phyloP scores from a whole-genome alignment of 2,797 vertebrate genomes.

The Amniataba percoides region DNA sequence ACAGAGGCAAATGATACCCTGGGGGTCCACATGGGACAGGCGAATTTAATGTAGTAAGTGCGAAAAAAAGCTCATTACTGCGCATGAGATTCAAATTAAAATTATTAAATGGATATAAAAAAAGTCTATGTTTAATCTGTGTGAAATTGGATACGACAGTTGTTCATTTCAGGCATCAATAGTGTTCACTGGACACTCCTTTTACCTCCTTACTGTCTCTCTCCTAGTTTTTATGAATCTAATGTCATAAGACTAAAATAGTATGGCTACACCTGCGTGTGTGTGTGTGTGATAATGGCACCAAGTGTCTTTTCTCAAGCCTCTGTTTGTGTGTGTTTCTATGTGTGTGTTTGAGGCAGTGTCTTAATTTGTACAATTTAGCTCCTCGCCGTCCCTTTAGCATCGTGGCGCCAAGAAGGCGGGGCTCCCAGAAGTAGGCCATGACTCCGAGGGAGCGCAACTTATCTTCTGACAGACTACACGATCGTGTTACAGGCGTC shows the following conservation, averaged over 20 bases:
- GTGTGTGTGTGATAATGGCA: not conserved
- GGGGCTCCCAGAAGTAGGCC: slow-evolving; percentile 55
- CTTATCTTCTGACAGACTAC: slow-evolving; percentile 52
- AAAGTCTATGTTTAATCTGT: slow-evolving; percentile 38
- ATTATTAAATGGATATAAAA: slow-evolving; percentile 21
- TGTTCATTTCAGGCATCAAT: slow-evolving; percentile 32
- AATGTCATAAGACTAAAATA: not conserved
- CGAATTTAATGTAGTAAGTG: slow-evolving; percentile 34
- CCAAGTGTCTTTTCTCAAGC: slow-evolving; percentile 11
- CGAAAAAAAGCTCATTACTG: slow-evolving; percentile 29
- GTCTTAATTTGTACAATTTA: slow-evolving; percentile 40
- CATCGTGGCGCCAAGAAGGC: slow-evolving; percentile 42
- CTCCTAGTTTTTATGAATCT: not conserved
- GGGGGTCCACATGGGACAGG: slow-evolving; percentile 11
- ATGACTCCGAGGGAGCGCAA: slow-evolving; percentile 58
- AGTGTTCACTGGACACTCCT: not conserved
- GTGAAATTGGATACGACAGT: slow-evolving; percentile 42
- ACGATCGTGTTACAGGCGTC: too few species aligned
- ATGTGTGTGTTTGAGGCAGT: slow-evolving; percentile 4
- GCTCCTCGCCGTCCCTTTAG: slow-evolving; percentile 50
- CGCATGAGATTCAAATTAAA: not conserved
- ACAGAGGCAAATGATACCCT: slow-evolving; percentile 24
- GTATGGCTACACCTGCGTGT: not conserved
- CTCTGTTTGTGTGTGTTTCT: not conserved
- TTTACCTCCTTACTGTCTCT: not conserved